These are phyloP conservation scores for Parauchenoglanis ngamensis DNA, from an alignment of 2,797 vertebrate species.

Conservation along the genomic window DNA sequence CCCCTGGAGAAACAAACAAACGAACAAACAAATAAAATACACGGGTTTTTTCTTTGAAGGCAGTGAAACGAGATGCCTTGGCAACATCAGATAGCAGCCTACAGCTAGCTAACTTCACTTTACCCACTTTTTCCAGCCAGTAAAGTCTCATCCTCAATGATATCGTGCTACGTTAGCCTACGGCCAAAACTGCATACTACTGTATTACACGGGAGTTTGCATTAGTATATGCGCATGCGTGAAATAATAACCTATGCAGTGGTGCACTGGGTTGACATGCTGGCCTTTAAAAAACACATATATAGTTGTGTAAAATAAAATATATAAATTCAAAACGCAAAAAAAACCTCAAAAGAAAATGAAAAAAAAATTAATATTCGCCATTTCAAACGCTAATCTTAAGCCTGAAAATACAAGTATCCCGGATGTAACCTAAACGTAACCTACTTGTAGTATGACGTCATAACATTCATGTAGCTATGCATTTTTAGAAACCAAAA, in stretches of 20 bases:
- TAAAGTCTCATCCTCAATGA: not conserved
- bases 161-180: slow-evolving; percentile 19
- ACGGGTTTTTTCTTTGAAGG: slow-evolving; percentile 74
- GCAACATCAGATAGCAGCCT: slow-evolving; percentile 69
- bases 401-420: not conserved
- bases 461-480: not conserved
- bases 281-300: not conserved
- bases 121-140: slow-evolving; percentile 29
- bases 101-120: slow-evolving; percentile 74
- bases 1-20: slow-evolving; percentile 73
- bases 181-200: slow-evolving; percentile 29
- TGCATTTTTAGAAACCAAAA: not conserved
- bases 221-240: slow-evolving; percentile 25
- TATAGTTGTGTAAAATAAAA: not conserved
- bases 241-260: slow-evolving; percentile 23
- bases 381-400: not conserved
- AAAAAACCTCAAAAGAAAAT: not conserved
- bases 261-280: slow-evolving; percentile 19
- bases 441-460: not conserved
- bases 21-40: slow-evolving; percentile 68
- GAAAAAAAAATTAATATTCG: not conserved
- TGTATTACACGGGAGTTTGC: slow-evolving; percentile 22
- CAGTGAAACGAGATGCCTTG: slow-evolving; percentile 81
- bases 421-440: not conserved
- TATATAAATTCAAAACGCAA: not conserved